phyloP scores from a whole-genome alignment of 1,140 invertebrate genomes.

The Drosophila nasuta region DNA sequence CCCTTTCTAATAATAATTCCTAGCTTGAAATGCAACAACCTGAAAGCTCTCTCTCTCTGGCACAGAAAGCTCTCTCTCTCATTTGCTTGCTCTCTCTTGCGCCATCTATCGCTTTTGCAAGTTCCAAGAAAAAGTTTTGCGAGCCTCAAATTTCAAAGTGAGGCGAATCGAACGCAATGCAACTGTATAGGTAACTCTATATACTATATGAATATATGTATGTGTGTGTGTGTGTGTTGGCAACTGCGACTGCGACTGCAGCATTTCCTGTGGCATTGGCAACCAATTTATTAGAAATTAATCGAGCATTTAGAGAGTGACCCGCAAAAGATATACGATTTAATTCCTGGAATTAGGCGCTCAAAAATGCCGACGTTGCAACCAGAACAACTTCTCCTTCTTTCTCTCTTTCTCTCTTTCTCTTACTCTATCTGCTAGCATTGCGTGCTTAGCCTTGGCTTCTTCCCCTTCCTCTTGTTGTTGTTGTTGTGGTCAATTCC shows the following conservation, averaged over 20 bases:
- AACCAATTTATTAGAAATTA: constrained; percentile 83
- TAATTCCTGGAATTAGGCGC: constrained; percentile 74
- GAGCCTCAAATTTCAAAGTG: constrained; percentile 56
- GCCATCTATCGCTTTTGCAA: background rate
- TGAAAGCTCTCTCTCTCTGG: constrained; percentile 11
- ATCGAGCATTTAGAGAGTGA: constrained; percentile 76
- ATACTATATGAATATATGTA: constrained; percentile 16
- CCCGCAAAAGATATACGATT: constrained; percentile 76
- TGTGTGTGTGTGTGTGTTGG: background rate
- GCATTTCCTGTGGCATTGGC: constrained; percentile 59
- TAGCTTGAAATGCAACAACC: constrained; percentile 40
- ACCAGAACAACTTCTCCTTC: constrained; percentile 7
- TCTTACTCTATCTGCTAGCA: constrained; percentile 28
- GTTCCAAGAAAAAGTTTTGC: constrained; percentile 39
- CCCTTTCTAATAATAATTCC: background rate
- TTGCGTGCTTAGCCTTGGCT: constrained; percentile 44
- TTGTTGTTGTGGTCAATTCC: constrained; percentile 33
- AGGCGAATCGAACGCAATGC: constrained; percentile 40
- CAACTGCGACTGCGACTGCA: constrained; percentile 52
- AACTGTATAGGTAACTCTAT: constrained; percentile 51
- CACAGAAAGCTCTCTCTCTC: constrained; percentile 24
- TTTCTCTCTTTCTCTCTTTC: background rate
- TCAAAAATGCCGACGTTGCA: constrained; percentile 70
- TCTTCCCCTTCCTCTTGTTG: constrained; percentile 14
- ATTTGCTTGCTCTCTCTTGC: constrained; percentile 1